Evolutionary conservation across 2,113 vertebrate genomes (phyloP).

Genomic region (Semnornis frantzii): DNA sequence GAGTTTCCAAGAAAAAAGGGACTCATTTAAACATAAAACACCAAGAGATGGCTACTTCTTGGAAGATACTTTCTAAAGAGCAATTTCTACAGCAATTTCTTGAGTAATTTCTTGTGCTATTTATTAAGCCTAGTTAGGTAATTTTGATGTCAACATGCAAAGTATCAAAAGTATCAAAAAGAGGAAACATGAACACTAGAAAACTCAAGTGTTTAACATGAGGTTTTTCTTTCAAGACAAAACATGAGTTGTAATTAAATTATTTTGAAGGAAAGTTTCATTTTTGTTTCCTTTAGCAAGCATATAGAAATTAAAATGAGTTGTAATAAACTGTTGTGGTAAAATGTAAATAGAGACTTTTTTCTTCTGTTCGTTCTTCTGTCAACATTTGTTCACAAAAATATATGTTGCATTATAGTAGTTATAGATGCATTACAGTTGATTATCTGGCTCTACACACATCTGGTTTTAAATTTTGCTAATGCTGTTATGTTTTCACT

Average conservation of each 20-base stretch:
- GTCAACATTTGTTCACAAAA: too few species aligned
- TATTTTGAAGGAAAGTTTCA: background rate
- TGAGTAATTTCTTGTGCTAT: background rate
- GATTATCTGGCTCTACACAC: background rate
- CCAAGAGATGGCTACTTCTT: background rate
- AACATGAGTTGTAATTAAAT: background rate
- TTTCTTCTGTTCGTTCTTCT: background rate
- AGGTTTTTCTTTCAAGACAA: background rate
- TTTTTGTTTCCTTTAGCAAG: background rate
- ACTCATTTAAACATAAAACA: background rate
- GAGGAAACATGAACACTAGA: background rate
- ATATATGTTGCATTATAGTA: too few species aligned
- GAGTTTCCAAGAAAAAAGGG: background rate
- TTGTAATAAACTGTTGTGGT: too few species aligned
- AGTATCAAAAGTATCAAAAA: background rate
- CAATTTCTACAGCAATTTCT: background rate
- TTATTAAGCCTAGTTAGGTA: slow-evolving; percentile 13
- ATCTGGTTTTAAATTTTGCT: background rate
- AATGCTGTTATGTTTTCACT: background rate
- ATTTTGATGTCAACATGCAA: slow-evolving; percentile 12
- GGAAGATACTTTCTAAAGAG: background rate
- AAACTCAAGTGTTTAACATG: background rate
- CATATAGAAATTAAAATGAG: background rate
- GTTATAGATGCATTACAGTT: background rate
- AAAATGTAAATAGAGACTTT: background rate